Evolutionary conservation across 1,140 invertebrate genomes (phyloP), one percentile per base, ranked within the genome.

Genomic region (Formica selysi): DNA sequence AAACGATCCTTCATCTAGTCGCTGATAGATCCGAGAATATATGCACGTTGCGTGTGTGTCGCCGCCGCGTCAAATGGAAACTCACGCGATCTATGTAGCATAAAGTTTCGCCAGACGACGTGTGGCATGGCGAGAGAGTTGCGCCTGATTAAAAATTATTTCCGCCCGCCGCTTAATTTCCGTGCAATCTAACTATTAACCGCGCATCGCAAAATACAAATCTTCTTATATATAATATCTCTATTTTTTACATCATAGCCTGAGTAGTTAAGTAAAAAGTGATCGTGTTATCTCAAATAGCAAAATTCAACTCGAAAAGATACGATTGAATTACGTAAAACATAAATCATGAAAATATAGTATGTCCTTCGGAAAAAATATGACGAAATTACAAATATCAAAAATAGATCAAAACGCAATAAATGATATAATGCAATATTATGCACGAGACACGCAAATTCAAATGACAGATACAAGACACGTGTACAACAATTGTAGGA

Each of bases 11-110:
- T 85, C 76, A 83, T 86, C 65, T 80, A 62, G 48, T 10, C 78
- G 76, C 62, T 67, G 76, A 78, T 67, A 84, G 85, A 65, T 79
- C 81, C 79, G 51, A 76, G 44, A 70, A 76, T 76, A 79, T 89
- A 83, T 73, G 79, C 68, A 36, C 79, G 68, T 73, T 61, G 79
- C 79, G 79, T 62, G 68, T 83, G 76, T 80, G 64, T 64, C 64
- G 68, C 65, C 70, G 79, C 26, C 68, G 13, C 61, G 68, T 73
- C 79, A 73, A 81, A 73, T 73, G 79, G 54, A 73, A 83, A 62
- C 79, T 83, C 79, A 61, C 68, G 68, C 79, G 79, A 73, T 51
- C 48, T 51, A 19, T 26, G 22, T 36, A 48, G 8, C 11, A 13
- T 7, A 26, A 36, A 51, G 67, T 78, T 61, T 41, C 13, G 48